These are phyloP conservation scores for Sceloporus tristichus DNA, from an alignment of 2,113 vertebrate genomes.

Conservation along the genomic window DNA sequence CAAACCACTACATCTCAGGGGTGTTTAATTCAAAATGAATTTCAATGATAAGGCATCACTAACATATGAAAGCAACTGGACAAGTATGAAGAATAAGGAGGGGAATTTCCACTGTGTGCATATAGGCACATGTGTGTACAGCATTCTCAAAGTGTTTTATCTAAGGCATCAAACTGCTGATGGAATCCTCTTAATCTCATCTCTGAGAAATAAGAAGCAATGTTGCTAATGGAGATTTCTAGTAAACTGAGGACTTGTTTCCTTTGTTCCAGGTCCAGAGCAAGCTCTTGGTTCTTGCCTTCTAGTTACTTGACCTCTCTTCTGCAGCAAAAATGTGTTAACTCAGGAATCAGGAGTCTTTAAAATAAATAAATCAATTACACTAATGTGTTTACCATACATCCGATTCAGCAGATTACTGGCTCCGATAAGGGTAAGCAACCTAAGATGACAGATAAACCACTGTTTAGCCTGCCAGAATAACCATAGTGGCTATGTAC, in stretches of 20 bases:
- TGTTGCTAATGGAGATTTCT: conserved; percentile 41
- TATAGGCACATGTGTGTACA: too few species aligned
- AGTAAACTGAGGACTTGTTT: conserved; percentile 45
- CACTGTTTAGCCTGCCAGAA: not conserved
- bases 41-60: not conserved
- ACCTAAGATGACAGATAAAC: conserved; percentile 21
- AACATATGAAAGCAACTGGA: not conserved
- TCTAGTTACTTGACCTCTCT: conserved; percentile 42
- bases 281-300: conserved; percentile 27
- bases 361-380: conserved; percentile 60
- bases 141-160: not conserved
- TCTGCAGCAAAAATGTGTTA: conserved; percentile 38
- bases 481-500: conserved; percentile 5
- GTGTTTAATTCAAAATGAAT: not conserved
- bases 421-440: conserved; percentile 39
- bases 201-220: conserved; percentile 28
- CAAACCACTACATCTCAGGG: too few species aligned
- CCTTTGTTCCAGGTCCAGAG: conserved; percentile 56
- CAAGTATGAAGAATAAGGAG: not conserved
- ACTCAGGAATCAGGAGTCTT: conserved; percentile 41
- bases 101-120: not conserved
- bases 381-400: conserved; percentile 42
- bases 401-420: conserved; percentile 37
- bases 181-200: not conserved
- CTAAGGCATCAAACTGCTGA: not conserved